Evolutionary conservation across 2,113 vertebrate genomes (phyloP), one percentile per base, ranked within the genome.

Genomic region (Anguilla rostrata): DNA sequence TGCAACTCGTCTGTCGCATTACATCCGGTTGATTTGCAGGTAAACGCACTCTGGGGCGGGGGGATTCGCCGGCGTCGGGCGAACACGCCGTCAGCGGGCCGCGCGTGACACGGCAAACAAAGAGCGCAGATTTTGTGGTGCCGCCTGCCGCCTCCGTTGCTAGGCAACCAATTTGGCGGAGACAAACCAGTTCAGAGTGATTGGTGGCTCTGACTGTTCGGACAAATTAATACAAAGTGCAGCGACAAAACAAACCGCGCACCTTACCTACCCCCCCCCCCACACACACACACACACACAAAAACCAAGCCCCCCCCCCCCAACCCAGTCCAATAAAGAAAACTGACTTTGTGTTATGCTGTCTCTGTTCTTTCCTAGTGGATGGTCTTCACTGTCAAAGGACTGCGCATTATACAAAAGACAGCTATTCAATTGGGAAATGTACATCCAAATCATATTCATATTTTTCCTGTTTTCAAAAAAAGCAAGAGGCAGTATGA

Each of bases 151-250:
- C 29, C 40, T 89, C 92, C 91, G 92, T 94, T 94, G 93, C 95
- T 94, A 94, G 92, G 95, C 92, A 92, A 94, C 94, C 89, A 85
- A 82, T 89, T 91, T 87, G 90, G 90, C 86, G 89, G 92, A 91
- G 91, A 90, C 90, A 88, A 88, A 93, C 90, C 92, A 90, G 92
- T 90, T 92, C 91, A 91, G 92, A 91, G 86, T 90, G 91, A 93
- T 89, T 91, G 88, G 91, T 91, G 91, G 90, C 88, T 90, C 87
- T 87, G 87, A 90, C 89, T 87, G 90, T 89, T 87, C 87, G 89
- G 87, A 93, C 88, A 92, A 93, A 95, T 92, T 89, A 92, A 90
- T 90, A 91, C 89, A 88, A 89, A 88, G 88, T 89, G 82, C 41
- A 39, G 86, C 83, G 91, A 91, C 90, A 90, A 90, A 91, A 89